Evolutionary conservation across 2,888 invertebrate genomes (phyloP).

Genomic region (Drosophila paramelanica): DNA sequence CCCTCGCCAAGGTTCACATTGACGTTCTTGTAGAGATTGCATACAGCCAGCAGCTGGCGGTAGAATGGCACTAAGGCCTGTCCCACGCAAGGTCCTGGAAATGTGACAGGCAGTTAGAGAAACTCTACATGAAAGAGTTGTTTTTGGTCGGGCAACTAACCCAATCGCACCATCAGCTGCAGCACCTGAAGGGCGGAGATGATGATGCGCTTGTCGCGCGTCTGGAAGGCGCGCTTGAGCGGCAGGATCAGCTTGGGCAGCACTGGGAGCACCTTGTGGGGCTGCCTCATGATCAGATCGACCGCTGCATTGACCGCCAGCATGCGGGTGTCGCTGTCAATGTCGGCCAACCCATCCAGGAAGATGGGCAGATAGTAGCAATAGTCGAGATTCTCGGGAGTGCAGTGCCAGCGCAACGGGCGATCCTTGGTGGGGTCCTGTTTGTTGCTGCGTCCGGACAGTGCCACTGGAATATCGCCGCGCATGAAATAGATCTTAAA

Average conservation of each 20-base stretch:
- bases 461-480: slow-evolving; percentile 84
- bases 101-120: not conserved
- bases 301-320: slow-evolving; percentile 94
- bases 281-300: slow-evolving; percentile 89
- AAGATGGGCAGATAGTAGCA: slow-evolving; percentile 97
- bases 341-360: slow-evolving; percentile 95
- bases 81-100: slow-evolving; percentile 87
- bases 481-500: slow-evolving; percentile 83
- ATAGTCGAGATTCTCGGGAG: slow-evolving; percentile 89
- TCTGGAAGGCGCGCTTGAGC: slow-evolving; percentile 95
- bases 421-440: slow-evolving; percentile 76
- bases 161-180: slow-evolving; percentile 93
- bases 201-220: slow-evolving; percentile 92
- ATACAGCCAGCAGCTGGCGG: slow-evolving; percentile 94
- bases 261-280: slow-evolving; percentile 88
- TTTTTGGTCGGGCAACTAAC: slow-evolving; percentile 82
- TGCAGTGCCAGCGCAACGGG: slow-evolving; percentile 82
- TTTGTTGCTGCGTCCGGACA: slow-evolving; percentile 70
- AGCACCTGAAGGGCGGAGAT: slow-evolving; percentile 92
- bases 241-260: slow-evolving; percentile 96
- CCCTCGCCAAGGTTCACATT: slow-evolving; percentile 93
- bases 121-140: no score
- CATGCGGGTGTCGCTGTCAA: slow-evolving; percentile 91
- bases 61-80: slow-evolving; percentile 98
- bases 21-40: slow-evolving; percentile 91